These are phyloP conservation scores for Drosophila equinoxialis DNA, from an alignment of 1,140 invertebrate genomes.

Conservation along the genomic window DNA sequence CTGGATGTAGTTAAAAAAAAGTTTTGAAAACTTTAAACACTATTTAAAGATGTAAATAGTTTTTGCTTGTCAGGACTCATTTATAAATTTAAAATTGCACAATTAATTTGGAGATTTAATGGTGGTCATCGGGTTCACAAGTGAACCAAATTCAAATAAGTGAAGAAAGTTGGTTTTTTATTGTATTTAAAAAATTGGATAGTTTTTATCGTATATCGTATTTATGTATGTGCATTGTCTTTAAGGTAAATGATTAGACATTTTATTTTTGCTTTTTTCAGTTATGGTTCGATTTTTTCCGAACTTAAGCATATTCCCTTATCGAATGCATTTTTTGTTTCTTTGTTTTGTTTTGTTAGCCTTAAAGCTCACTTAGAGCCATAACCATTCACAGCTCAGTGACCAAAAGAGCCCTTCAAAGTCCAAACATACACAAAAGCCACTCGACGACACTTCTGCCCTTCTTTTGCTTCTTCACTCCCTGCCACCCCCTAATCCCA, in stretches of 20 bases:
- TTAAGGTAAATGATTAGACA: not conserved
- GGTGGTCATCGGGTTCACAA: too few relatives aligned
- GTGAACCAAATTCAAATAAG: too few relatives aligned
- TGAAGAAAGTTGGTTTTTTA: too few relatives aligned
- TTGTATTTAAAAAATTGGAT: too few relatives aligned
- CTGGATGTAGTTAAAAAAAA: too few relatives aligned
- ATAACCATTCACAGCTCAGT: constrained; percentile 65
- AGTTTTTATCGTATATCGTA: too few relatives aligned
- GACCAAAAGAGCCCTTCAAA: constrained; percentile 62
- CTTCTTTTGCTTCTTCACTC: constrained; percentile 9
- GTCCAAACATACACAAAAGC: constrained; percentile 51
- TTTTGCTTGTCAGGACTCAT: too few relatives aligned
- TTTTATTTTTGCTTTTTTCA: not conserved
- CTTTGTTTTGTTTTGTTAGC: constrained; percentile 18
- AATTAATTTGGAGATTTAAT: too few relatives aligned
- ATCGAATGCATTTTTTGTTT: constrained; percentile 10
- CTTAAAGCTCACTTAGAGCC: constrained; percentile 55
- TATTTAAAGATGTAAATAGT: too few relatives aligned
- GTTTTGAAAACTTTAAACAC: too few relatives aligned
- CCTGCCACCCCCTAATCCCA: not conserved
- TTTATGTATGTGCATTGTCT: too few relatives aligned
- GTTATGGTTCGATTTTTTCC: not conserved
- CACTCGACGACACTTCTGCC: constrained; percentile 44
- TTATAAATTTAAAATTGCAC: too few relatives aligned
- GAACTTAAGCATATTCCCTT: not conserved